A percentile compares a stretch with the other conserved stretches of the same genome.
phyloP scores from a whole-genome alignment of 1,140 invertebrate genomes.

The Charaxes varanes region DNA sequence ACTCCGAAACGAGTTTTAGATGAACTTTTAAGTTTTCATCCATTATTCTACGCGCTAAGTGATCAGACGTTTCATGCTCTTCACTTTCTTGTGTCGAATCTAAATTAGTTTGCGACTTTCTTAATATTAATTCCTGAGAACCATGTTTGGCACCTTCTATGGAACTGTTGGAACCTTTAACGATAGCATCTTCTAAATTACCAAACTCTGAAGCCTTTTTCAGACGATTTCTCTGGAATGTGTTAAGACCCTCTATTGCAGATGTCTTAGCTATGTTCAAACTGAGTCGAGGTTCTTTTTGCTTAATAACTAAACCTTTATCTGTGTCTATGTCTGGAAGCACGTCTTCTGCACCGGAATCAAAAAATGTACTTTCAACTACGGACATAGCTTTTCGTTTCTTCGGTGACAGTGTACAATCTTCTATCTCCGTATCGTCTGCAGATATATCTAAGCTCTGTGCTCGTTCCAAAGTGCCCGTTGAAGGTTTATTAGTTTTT shows the following conservation, averaged over 20 bases:
- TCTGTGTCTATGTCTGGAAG: constrained; percentile 56
- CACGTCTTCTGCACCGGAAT: constrained; percentile 47
- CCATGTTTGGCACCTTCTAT: constrained; percentile 60
- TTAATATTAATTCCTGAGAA: constrained; percentile 29
- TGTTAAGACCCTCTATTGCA: constrained; percentile 78
- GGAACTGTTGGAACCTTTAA: constrained; percentile 68
- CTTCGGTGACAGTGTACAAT: constrained; percentile 77
- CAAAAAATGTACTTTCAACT: constrained; percentile 68
- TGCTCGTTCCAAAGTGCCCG: constrained; percentile 82
- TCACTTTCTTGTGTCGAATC: constrained; percentile 42
- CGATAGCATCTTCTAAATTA: constrained; percentile 83
- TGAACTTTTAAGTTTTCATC: constrained; percentile 67
- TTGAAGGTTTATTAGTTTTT: constrained; percentile 67
- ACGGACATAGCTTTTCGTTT: constrained; percentile 79
- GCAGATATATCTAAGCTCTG: constrained; percentile 88
- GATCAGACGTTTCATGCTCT: constrained; percentile 60
- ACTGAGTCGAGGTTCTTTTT: constrained; percentile 78
- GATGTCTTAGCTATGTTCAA: constrained; percentile 73
- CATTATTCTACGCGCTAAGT: constrained; percentile 62
- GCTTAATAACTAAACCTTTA: constrained; percentile 58
- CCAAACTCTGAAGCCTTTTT: constrained; percentile 86
- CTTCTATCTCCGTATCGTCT: constrained; percentile 69
- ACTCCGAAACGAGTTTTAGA: constrained; percentile 67
- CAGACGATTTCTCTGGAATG: constrained; percentile 78
- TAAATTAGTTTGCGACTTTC: constrained; percentile 28